Conservation (phyloP, 1,140 invertebrate species). For the Probaryconus sp. region DNA sequence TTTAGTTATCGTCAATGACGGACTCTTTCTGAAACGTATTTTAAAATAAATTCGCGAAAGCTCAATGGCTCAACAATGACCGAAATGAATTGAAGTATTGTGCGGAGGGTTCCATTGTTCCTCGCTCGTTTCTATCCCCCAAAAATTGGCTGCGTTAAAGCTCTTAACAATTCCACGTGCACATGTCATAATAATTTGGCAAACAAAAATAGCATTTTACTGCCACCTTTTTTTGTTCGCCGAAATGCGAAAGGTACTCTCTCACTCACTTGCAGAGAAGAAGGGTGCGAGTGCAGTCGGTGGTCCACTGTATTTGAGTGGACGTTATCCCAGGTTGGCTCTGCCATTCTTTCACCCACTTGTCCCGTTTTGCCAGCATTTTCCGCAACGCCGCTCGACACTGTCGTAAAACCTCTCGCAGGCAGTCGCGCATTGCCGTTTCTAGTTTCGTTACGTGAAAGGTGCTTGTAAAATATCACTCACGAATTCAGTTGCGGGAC, state of each 20-base stretch:
- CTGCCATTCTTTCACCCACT: conserved; percentile 86
- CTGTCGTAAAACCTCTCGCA: conserved; percentile 79
- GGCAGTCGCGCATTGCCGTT: conserved; percentile 81
- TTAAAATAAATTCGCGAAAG: too few relatives aligned
- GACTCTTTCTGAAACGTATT: too few relatives aligned
- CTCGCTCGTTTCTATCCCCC: conserved; percentile 7
- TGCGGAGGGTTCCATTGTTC: too few relatives aligned
- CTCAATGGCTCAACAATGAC: too few relatives aligned
- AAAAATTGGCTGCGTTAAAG: neutral
- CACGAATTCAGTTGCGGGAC: conserved; percentile 41
- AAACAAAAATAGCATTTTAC: conserved; percentile 48
- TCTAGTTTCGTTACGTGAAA: conserved; percentile 71
- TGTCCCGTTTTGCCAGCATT: conserved; percentile 83
- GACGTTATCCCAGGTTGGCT: conserved; percentile 86
- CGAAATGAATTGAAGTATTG: too few relatives aligned
- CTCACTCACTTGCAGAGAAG: conserved; percentile 81
- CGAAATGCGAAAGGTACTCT: conserved; percentile 54
- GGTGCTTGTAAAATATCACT: conserved; percentile 53
- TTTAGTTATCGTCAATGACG: too few relatives aligned
- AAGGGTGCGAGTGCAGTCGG: conserved; percentile 85
- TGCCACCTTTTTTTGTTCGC: conserved; percentile 44
- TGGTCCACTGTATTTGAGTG: conserved; percentile 88
- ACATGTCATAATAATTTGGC: conserved; percentile 53
- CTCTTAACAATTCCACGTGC: conserved; percentile 39
- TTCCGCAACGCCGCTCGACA: conserved; percentile 82